Evolutionary conservation across 2,888 invertebrate species (phyloP).

Genomic region (Thecophora atra): DNA sequence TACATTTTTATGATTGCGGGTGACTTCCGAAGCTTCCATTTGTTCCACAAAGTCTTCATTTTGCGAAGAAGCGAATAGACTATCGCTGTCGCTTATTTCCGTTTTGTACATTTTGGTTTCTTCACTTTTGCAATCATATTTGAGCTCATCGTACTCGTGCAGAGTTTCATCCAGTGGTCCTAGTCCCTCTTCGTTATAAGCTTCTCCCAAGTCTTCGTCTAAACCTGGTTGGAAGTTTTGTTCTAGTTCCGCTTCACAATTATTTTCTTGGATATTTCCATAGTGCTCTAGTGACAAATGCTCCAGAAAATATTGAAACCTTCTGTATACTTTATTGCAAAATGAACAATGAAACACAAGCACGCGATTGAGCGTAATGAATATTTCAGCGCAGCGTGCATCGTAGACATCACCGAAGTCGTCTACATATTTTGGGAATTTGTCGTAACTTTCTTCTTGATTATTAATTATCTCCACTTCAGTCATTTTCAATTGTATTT

Average conservation of each 20-base stretch:
- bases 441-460: no score
- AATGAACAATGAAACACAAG: constrained; percentile 32
- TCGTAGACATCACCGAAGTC: constrained; percentile 8
- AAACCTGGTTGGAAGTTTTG: background rate
- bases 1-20: no score
- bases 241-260: no score
- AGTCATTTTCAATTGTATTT: no score
- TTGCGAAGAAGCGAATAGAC: no score
- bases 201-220: background rate
- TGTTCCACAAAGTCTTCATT: background rate
- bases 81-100: no score
- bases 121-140: no score
- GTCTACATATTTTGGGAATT: background rate
- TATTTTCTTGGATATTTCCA: background rate
- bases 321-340: constrained; percentile 18
- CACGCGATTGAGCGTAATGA: constrained; percentile 14
- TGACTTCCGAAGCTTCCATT: no score
- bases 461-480: no score
- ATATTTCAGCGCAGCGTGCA: constrained; percentile 27
- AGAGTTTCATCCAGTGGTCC: no score
- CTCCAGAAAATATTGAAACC: constrained; percentile 16
- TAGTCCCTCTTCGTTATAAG: background rate
- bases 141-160: no score
- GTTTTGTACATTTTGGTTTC: background rate
- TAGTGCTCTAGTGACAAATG: constrained; percentile 23